Conservation (phyloP, 2,888 invertebrate species). For the Ophraella communa region DNA sequence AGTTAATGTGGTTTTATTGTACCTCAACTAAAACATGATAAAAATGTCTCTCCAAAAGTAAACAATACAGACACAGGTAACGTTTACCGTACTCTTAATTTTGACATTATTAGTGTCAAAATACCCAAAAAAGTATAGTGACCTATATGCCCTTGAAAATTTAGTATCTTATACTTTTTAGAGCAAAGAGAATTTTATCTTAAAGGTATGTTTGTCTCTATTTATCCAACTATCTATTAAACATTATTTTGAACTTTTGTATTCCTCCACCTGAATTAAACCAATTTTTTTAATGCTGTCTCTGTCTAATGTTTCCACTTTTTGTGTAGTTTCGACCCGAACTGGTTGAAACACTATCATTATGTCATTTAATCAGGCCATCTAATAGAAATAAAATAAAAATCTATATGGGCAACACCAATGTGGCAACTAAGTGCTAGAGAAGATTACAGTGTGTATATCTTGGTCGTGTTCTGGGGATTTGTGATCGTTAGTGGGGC, state of each 20-base stretch:
- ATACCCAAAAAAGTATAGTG: too few relatives aligned
- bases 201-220: background rate
- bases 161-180: too few relatives aligned
- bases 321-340: constrained; percentile 15
- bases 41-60: too few relatives aligned
- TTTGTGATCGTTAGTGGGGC: constrained; percentile 52
- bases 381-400: constrained; percentile 24
- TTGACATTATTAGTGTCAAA: too few relatives aligned
- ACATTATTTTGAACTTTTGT: background rate
- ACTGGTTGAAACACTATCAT: constrained; percentile 26
- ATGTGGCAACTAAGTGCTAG: constrained; percentile 54
- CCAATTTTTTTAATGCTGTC: background rate
- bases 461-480: constrained; percentile 57
- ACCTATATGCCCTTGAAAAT: too few relatives aligned
- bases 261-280: constrained; percentile 1
- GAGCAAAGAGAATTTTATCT: too few relatives aligned
- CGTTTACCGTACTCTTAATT: too few relatives aligned
- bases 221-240: background rate
- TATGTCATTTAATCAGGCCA: constrained; percentile 25
- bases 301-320: constrained; percentile 17
- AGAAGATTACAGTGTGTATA: constrained; percentile 59
- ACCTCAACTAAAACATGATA: background rate
- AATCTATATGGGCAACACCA: constrained; percentile 20
- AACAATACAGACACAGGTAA: too few relatives aligned
- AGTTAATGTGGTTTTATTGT: background rate